Percentiles rank a stretch among this genome's conserved stretches.
phyloP scores from a whole-genome alignment of 2,888 invertebrate species.

The Frankliniella intonsa region DNA sequence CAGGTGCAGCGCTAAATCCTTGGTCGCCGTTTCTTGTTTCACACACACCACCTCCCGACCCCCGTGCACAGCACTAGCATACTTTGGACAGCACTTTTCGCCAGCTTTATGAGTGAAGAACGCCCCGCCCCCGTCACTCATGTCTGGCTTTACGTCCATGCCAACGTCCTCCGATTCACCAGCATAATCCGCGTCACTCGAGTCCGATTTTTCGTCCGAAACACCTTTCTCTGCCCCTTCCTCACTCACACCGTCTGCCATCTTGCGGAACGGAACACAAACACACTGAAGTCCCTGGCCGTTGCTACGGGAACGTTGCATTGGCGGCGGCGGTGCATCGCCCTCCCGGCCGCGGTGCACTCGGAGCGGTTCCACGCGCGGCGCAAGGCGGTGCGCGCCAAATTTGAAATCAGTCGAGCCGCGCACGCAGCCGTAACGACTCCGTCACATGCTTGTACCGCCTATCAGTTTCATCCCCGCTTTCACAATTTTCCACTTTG shows the following conservation, averaged over 20 bases:
- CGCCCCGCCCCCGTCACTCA: background rate
- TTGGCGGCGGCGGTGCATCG: background rate
- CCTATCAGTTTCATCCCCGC: no score
- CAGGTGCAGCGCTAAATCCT: background rate
- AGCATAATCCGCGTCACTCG: background rate
- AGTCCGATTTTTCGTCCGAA: background rate
- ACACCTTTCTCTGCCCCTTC: slow-evolving; percentile 27
- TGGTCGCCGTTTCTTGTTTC: background rate
- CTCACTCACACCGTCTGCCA: slow-evolving; percentile 37
- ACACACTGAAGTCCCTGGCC: slow-evolving; percentile 27
- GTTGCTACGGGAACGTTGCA: slow-evolving; percentile 22
- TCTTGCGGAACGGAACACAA: slow-evolving; percentile 34
- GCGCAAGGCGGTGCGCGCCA: background rate
- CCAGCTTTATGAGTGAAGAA: slow-evolving; percentile 1
- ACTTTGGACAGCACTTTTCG: background rate
- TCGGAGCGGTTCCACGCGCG: background rate
- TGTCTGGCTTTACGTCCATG: background rate
- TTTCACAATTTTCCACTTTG: no score
- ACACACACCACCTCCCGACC: background rate
- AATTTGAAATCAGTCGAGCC: background rate
- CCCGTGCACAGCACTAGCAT: slow-evolving; percentile 1
- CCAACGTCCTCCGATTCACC: background rate
- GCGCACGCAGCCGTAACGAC: no score
- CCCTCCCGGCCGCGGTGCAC: background rate
- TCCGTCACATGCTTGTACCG: no score